phyloP scores from a whole-genome alignment of 2,797 vertebrate species.

The Peromyscus eremicus region DNA sequence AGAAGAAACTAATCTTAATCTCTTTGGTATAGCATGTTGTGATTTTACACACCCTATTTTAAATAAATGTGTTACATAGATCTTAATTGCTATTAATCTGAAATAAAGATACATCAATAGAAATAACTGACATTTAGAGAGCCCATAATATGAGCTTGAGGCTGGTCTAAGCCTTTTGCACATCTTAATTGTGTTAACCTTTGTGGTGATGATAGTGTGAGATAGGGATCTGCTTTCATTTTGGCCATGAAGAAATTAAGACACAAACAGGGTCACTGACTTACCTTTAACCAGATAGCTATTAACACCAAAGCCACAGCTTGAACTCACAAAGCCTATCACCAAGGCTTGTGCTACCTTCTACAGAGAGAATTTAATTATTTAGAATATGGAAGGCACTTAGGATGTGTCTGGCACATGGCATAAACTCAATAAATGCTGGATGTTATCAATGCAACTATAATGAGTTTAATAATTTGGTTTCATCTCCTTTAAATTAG shows the following conservation, averaged over 20 bases:
- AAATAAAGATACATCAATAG: not conserved
- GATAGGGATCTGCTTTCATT: not conserved
- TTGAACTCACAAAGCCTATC: not conserved
- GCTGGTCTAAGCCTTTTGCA: not conserved
- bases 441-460: not conserved
- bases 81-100: not conserved
- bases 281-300: not conserved
- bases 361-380: conserved; percentile 5
- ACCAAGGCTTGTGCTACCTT: not conserved
- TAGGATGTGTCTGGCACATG: not conserved
- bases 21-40: not conserved
- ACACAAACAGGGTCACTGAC: not conserved
- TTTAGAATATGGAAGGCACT: not conserved
- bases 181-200: not conserved
- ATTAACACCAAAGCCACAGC: not conserved
- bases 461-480: not conserved
- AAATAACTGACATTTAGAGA: not conserved
- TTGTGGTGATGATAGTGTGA: not conserved
- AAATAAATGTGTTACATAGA: not conserved
- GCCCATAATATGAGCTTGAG: not conserved
- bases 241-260: conserved; percentile 16
- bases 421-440: conserved; percentile 3
- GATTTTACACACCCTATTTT: not conserved
- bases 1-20: not conserved
- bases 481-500: conserved; percentile 45